Evolutionary conservation across 2,797 vertebrate genomes (phyloP).

Genomic region (Hoplostethus atlanticus): DNA sequence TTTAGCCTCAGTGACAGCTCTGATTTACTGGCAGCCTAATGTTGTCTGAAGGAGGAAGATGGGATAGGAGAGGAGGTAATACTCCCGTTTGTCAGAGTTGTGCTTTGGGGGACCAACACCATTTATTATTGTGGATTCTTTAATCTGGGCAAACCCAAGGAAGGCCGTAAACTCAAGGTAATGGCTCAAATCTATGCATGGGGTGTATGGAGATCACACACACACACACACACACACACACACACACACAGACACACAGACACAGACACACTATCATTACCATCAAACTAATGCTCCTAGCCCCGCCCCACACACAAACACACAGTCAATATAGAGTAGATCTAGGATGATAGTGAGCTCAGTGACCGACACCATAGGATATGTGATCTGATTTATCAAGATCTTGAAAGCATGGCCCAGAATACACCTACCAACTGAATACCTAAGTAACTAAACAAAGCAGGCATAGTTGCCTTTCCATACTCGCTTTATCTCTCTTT

Average conservation of each 20-base stretch:
- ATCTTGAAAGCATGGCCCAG: constrained; percentile 3
- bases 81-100: constrained; percentile 51
- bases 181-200: constrained; percentile 28
- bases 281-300: constrained; percentile 6
- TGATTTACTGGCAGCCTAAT: constrained; percentile 68
- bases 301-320: constrained; percentile 1
- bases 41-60: constrained; percentile 59
- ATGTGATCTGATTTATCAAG: constrained; percentile 29
- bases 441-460: constrained; percentile 6
- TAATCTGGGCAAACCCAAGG: constrained; percentile 52
- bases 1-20: constrained; percentile 51
- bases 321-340: constrained; percentile 18
- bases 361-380: constrained; percentile 28
- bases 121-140: constrained; percentile 68
- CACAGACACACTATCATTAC: constrained; percentile 53
- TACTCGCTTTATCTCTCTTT: too few relatives aligned
- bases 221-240: constrained; percentile 38
- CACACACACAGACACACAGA: constrained; percentile 35
- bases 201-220: constrained; percentile 31
- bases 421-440: constrained; percentile 28
- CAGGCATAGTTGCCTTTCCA: neutral
- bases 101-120: constrained; percentile 53
- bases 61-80: constrained; percentile 65
- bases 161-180: constrained; percentile 55
- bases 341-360: constrained; percentile 9